phyloP scores from a whole-genome alignment of 2,888 invertebrate species.

The Gerris lacustris region DNA sequence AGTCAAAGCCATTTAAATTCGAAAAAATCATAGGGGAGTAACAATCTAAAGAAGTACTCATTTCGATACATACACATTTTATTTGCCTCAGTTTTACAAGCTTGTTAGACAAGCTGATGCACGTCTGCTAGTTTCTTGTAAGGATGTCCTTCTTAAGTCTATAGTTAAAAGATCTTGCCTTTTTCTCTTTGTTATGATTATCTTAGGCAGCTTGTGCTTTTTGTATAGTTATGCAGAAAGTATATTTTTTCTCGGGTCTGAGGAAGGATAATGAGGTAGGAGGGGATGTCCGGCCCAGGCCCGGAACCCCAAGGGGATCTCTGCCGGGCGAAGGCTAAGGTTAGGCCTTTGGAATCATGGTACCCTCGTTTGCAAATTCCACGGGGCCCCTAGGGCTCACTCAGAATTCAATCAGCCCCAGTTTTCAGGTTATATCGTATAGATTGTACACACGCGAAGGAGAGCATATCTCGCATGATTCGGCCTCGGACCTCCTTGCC shows the following conservation, averaged over 20 bases:
- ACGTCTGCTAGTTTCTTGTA: no score
- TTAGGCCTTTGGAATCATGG: constrained; percentile 1
- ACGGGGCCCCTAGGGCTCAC: neutral
- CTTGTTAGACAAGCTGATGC: no score
- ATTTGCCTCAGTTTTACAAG: no score
- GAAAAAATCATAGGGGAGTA: no score
- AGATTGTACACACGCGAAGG: neutral
- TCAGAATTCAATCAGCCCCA: constrained; percentile 3
- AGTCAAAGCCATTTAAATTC: no score
- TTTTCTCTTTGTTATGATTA: no score
- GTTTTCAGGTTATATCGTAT: neutral
- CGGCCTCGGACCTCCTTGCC: neutral
- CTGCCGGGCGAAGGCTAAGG: neutral
- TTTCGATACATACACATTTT: no score
- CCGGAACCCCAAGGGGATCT: neutral
- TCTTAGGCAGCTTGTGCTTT: neutral
- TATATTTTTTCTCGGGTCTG: neutral
- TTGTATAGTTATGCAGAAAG: neutral
- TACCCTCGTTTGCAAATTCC: constrained; percentile 2
- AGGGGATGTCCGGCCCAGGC: neutral
- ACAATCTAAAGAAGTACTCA: no score
- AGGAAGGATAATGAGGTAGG: neutral
- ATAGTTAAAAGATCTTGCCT: no score
- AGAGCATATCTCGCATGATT: neutral
- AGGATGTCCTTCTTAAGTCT: no score